These are phyloP conservation scores for Mus spretus DNA, from an alignment of 2,797 vertebrate genomes.

Conservation along the genomic window DNA sequence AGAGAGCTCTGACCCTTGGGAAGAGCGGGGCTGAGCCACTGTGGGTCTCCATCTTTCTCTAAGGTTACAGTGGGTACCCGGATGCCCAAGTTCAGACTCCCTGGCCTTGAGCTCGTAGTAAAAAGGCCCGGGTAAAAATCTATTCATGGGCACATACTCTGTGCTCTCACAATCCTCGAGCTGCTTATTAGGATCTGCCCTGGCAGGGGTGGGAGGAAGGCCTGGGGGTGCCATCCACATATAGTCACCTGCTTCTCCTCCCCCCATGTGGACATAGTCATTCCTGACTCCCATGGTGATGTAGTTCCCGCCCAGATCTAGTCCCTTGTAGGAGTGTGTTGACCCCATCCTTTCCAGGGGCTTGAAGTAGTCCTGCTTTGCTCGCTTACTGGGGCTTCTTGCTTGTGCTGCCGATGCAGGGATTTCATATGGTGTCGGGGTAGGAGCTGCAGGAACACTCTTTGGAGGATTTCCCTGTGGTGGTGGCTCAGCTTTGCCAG, in stretches of 20 bases:
- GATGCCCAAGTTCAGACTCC: not conserved
- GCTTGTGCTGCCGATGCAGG: not conserved
- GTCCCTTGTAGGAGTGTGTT: not conserved
- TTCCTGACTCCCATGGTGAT: constrained; percentile 89
- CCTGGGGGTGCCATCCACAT: constrained; percentile 92
- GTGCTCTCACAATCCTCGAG: constrained; percentile 80
- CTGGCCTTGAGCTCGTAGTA: constrained; percentile 87
- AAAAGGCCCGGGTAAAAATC: constrained; percentile 87
- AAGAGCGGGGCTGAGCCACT: constrained; percentile 81
- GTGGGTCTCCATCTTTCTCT: constrained; percentile 32
- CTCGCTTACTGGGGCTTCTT: not conserved
- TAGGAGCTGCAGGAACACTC: not conserved
- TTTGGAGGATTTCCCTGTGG: not conserved
- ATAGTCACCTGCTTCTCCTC: constrained; percentile 89
- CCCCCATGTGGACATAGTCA: constrained; percentile 92
- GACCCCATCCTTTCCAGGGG: not conserved
- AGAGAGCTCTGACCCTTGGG: constrained; percentile 82
- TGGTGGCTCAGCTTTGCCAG: not conserved
- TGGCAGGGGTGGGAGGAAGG: constrained; percentile 73
- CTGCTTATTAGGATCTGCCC: not conserved
- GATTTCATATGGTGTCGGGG: not conserved
- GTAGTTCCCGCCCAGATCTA: constrained; percentile 83
- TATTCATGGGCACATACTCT: constrained; percentile 94
- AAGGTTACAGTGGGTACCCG: rapidly evolving
- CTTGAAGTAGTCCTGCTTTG: not conserved